A percentile compares a stretch with the other conserved stretches of the same genome.
Evolutionary conservation across 1,140 invertebrate genomes (phyloP).

Genomic region (Bombus turneri): DNA sequence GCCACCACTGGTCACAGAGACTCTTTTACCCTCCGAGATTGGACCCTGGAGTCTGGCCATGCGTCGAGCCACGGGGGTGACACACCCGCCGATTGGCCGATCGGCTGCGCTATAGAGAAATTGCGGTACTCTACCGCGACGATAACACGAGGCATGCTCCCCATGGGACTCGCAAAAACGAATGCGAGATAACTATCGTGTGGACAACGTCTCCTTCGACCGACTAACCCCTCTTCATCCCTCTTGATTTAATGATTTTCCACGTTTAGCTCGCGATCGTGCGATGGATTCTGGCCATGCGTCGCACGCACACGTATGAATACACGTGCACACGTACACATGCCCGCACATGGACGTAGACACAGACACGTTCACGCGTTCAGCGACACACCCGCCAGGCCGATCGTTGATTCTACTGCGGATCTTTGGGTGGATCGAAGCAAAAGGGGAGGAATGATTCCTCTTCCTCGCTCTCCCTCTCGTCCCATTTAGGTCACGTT

Average conservation of each 20-base stretch:
- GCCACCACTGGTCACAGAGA: not conserved
- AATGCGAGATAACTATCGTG: not conserved
- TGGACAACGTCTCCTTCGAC: not conserved
- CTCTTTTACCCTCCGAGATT: not conserved
- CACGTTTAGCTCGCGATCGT: not conserved
- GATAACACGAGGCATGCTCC: conserved; percentile 18
- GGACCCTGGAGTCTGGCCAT: conserved; percentile 37
- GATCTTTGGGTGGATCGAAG: conserved; percentile 39
- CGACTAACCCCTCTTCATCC: not conserved
- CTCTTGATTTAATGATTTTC: conserved; percentile 33
- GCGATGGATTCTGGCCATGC: conserved; percentile 37
- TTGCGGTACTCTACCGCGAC: conserved; percentile 53
- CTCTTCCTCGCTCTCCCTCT: conserved; percentile 1
- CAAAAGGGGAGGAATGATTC: conserved; percentile 30
- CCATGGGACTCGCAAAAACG: not conserved
- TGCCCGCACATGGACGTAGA: not conserved
- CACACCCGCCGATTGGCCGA: conserved; percentile 61
- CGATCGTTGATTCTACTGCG: conserved; percentile 49
- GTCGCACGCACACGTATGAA: conserved; percentile 7
- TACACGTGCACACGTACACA: not conserved
- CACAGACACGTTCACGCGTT: not conserved
- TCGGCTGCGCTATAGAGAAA: conserved; percentile 59
- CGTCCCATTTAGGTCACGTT: conserved; percentile 28
- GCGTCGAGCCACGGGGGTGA: conserved; percentile 56
- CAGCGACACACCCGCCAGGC: conserved; percentile 39